A percentile compares a stretch with the other conserved stretches of the same genome.
Conservation (phyloP, 2,888 invertebrate genomes). For the Epistrophe eligans region DNA sequence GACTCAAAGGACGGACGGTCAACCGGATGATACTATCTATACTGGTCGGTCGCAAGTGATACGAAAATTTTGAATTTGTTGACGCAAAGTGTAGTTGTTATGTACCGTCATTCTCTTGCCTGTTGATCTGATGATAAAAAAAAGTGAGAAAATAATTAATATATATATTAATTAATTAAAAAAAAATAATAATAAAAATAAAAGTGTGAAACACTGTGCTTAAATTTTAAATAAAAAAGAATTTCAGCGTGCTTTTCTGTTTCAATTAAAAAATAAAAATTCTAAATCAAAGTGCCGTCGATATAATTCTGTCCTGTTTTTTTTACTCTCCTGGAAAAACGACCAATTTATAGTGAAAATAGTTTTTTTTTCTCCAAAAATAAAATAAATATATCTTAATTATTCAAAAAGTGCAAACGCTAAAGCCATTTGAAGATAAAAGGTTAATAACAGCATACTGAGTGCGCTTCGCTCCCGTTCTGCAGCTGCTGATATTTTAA, state of each 20-base stretch:
- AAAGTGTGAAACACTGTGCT: constrained; percentile 22
- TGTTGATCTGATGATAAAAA: constrained; percentile 49
- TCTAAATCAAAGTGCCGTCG: constrained; percentile 60
- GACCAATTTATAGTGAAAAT: constrained; percentile 21
- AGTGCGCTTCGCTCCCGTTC: constrained; percentile 41
- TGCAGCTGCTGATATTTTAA: constrained; percentile 54
- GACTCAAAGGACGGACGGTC: constrained; percentile 65
- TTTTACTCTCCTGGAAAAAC: background rate
- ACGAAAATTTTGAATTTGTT: constrained; percentile 53
- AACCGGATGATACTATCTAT: constrained; percentile 58
- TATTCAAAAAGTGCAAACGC: constrained; percentile 19
- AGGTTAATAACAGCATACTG: constrained; percentile 16
- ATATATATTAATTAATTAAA: constrained; percentile 16
- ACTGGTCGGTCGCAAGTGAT: constrained; percentile 62
- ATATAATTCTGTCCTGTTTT: background rate
- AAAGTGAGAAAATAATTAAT: constrained; percentile 27
- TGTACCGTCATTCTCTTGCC: constrained; percentile 40
- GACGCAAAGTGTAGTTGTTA: constrained; percentile 53
- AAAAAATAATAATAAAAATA: background rate
- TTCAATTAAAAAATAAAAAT: constrained; percentile 4
- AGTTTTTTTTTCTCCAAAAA: constrained; percentile 7
- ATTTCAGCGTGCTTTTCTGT: constrained; percentile 36
- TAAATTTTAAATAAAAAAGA: constrained; percentile 20
- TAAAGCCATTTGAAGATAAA: background rate
- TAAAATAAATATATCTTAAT: background rate